phyloP scores from a whole-genome alignment of 2,797 vertebrate genomes.

The Alectoris magna region DNA sequence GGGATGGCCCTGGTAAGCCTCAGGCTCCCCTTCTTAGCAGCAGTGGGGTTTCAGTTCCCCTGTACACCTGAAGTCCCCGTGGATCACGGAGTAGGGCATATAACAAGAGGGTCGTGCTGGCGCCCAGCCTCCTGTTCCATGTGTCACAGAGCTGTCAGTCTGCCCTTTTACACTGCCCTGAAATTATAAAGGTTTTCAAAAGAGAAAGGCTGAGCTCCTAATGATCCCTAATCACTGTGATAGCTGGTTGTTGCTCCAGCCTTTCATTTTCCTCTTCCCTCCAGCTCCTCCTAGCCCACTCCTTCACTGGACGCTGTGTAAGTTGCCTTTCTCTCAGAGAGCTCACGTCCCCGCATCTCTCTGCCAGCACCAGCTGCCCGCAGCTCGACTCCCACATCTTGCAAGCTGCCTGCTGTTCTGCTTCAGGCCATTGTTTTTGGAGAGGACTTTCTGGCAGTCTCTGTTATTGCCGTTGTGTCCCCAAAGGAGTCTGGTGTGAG shows the following conservation, averaged over 20 bases:
- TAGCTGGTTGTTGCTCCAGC: not conserved
- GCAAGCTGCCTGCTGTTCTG: conserved; percentile 7
- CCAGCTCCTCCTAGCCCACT: not conserved
- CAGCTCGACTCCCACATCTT: not conserved
- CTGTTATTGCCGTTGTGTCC: not conserved
- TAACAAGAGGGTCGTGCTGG: not conserved
- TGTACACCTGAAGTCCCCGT: rapidly evolving
- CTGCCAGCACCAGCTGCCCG: conserved; percentile 49
- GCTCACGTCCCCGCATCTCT: not conserved
- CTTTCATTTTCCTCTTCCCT: not conserved
- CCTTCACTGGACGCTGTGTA: not conserved
- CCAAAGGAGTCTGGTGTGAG: not conserved
- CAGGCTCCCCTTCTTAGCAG: not conserved
- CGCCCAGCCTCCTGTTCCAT: not conserved
- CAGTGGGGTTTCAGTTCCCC: not conserved
- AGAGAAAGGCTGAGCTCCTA: not conserved
- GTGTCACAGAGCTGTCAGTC: not conserved
- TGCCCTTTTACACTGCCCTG: not conserved
- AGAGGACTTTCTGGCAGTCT: not conserved
- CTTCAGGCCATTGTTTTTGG: not conserved
- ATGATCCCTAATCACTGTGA: not conserved
- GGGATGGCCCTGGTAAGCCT: not conserved
- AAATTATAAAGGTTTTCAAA: not conserved
- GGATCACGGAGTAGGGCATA: rapidly evolving
- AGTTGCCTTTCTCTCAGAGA: not conserved